Conservation (phyloP, 2,113 vertebrate species). For the Cygnus atratus region DNA sequence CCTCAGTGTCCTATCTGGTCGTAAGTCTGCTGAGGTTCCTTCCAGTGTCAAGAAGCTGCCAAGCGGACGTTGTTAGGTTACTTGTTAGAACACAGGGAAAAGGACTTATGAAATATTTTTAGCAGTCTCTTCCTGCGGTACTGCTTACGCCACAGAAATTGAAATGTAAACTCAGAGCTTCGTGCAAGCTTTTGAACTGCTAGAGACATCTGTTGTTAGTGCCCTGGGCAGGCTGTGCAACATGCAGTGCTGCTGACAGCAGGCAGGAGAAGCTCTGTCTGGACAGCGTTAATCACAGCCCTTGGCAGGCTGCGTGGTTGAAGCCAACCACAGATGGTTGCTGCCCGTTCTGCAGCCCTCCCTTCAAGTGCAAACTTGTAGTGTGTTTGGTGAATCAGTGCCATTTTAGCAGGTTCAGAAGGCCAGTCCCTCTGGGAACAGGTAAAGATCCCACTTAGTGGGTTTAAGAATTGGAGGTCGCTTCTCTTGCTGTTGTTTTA, state of each 20-base stretch:
- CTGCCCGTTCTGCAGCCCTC: not conserved
- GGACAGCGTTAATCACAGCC: not conserved
- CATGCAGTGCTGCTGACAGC: constrained; percentile 39
- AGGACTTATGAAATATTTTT: not conserved
- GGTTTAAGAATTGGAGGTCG: not conserved
- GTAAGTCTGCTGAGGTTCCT: not conserved
- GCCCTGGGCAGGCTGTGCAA: constrained; percentile 29
- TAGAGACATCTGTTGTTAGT: constrained; percentile 9
- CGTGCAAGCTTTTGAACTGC: not conserved
- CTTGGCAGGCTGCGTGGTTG: not conserved
- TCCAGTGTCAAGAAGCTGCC: not conserved
- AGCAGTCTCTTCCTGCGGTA: not conserved
- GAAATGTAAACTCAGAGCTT: not conserved
- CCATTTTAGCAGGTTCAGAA: not conserved
- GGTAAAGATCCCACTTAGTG: not conserved
- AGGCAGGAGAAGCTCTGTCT: constrained; percentile 12
- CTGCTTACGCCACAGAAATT: not conserved
- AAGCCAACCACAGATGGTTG: constrained; percentile 45
- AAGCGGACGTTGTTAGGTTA: not conserved
- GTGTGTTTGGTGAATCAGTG: not conserved
- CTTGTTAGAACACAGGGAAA: not conserved
- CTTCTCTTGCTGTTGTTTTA: not conserved
- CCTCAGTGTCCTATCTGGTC: not conserved
- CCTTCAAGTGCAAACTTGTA: not conserved
- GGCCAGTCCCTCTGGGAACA: not conserved